Conservation (phyloP, 2,888 invertebrate species). For the Homarus gammarus region DNA sequence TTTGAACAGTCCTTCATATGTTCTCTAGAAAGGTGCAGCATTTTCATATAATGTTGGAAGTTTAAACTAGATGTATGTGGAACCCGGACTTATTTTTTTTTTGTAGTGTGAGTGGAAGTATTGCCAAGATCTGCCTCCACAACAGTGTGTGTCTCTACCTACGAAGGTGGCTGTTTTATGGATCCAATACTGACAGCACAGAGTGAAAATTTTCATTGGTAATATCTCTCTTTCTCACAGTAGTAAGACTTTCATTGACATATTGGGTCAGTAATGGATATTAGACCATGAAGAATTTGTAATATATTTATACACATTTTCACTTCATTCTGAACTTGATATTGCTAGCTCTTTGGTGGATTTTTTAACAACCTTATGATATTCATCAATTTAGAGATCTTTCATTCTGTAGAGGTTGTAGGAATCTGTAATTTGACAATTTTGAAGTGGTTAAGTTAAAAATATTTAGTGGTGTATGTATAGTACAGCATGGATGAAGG, state of each 20-base stretch:
- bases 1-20: not conserved
- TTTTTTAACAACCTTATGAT: too few relatives aligned
- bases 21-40: not conserved
- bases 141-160: not conserved
- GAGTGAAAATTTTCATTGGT: not conserved
- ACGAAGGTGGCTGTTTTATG: not conserved
- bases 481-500: not conserved
- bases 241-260: not conserved
- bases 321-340: not conserved
- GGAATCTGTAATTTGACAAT: too few relatives aligned
- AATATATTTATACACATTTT: not conserved
- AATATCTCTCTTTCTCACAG: not conserved
- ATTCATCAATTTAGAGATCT: too few relatives aligned
- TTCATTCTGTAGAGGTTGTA: too few relatives aligned
- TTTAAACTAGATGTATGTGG: not conserved
- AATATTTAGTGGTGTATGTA: not conserved
- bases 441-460: too few relatives aligned
- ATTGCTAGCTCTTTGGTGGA: too few relatives aligned
- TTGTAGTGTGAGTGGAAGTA: not conserved
- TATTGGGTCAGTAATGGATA: not conserved
- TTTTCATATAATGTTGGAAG: not conserved
- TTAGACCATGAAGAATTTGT: not conserved
- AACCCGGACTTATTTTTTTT: conserved; percentile 1
- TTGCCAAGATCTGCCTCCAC: conserved; percentile 5
- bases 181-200: not conserved